Conservation (phyloP, 2,797 vertebrate genomes). For the Mormyrops boulengeri region DNA sequence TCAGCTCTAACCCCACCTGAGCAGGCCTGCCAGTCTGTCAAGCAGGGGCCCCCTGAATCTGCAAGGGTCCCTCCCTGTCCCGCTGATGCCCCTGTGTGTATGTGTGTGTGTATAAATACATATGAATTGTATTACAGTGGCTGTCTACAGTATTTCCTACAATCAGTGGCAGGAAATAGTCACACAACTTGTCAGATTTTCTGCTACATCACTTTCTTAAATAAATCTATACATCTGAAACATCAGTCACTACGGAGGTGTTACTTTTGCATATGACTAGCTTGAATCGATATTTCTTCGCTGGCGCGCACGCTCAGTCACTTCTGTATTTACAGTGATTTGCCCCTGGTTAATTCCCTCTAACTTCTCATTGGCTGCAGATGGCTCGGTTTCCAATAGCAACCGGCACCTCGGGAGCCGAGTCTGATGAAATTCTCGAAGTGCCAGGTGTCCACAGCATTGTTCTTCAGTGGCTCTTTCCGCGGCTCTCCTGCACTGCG, state of each 20-base stretch:
- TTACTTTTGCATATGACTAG: conserved; percentile 46
- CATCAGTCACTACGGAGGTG: not conserved
- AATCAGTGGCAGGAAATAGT: not conserved
- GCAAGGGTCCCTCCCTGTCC: not conserved
- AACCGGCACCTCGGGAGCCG: conserved; percentile 41
- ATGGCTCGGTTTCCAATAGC: conserved; percentile 53
- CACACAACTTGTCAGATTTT: not conserved
- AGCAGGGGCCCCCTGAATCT: not conserved
- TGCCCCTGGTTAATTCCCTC: conserved; percentile 47
- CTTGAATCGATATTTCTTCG: conserved; percentile 46
- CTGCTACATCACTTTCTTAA: too few relatives aligned
- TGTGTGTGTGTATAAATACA: not conserved
- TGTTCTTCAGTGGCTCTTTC: conserved; percentile 32
- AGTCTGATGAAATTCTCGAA: conserved; percentile 39
- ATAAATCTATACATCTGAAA: not conserved
- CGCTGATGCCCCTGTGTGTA: not conserved
- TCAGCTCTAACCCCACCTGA: too few relatives aligned
- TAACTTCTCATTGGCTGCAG: conserved; percentile 49
- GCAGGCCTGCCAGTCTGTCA: too few relatives aligned
- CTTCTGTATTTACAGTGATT: conserved; percentile 48
- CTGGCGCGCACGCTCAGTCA: conserved; percentile 39
- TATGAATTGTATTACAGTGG: not conserved
- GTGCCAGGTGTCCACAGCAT: conserved; percentile 40
- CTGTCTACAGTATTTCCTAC: not conserved
- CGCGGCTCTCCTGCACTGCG: not conserved